Conservation (phyloP, 2,888 invertebrate genomes). For the Ernsta delagoae region DNA sequence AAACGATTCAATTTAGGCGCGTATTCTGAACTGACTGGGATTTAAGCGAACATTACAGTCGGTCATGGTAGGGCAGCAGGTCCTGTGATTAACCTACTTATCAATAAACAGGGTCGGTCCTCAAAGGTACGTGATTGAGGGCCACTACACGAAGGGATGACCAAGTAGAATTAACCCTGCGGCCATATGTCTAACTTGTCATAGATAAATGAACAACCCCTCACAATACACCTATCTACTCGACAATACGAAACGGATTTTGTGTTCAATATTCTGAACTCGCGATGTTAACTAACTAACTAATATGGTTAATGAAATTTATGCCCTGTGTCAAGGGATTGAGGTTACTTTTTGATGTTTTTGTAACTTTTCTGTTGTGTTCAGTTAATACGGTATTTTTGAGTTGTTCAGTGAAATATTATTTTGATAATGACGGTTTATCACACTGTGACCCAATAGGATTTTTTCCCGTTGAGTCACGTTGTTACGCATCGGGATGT, state of each 20-base stretch:
- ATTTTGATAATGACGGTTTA: too few species aligned
- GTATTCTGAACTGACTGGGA: too few species aligned
- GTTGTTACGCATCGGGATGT: too few species aligned
- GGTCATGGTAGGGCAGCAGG: too few species aligned
- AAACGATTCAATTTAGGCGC: too few species aligned
- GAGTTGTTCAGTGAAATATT: too few species aligned
- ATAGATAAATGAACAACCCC: slow-evolving; percentile 36
- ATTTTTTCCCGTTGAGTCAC: too few species aligned
- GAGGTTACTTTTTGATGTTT: not conserved
- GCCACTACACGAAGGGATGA: slow-evolving; percentile 24
- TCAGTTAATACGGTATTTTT: too few species aligned
- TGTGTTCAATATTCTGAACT: slow-evolving; percentile 32
- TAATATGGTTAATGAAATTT: not conserved
- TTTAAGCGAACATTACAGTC: too few species aligned
- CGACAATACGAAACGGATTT: slow-evolving; percentile 16
- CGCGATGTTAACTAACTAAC: not conserved
- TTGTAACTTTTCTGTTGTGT: not conserved
- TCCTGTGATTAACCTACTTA: not conserved
- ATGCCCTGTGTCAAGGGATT: not conserved
- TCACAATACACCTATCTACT: slow-evolving; percentile 25
- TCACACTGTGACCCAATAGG: too few species aligned
- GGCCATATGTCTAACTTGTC: slow-evolving; percentile 38
- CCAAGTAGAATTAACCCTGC: slow-evolving; percentile 34
- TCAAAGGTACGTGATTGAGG: slow-evolving; percentile 7
- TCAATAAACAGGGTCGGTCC: not conserved